These are phyloP conservation scores for Peromyscus leucopus DNA, from an alignment of 2,113 vertebrate genomes.

Conservation along the genomic window DNA sequence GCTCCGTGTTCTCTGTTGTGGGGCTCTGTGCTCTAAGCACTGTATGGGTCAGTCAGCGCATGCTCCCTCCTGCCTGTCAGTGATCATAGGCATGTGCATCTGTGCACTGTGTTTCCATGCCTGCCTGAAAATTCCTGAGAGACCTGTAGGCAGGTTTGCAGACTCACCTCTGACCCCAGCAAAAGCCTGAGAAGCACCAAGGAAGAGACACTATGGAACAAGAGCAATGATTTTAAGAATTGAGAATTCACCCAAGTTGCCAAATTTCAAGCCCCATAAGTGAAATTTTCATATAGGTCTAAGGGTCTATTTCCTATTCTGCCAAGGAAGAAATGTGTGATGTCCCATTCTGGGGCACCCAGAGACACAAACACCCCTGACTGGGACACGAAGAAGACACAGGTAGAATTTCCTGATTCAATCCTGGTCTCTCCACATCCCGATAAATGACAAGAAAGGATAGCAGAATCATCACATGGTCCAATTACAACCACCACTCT, in stretches of 20 bases:
- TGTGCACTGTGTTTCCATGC: background rate
- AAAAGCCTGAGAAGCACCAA: background rate
- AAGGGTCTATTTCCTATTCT: background rate
- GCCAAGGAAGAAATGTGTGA: background rate
- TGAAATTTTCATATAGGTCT: background rate
- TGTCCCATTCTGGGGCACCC: background rate
- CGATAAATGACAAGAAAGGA: background rate
- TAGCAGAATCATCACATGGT: background rate
- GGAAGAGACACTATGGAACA: background rate
- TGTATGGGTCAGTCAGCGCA: background rate
- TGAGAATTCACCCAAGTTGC: background rate
- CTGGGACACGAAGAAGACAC: background rate
- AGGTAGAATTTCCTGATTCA: background rate
- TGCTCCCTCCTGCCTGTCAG: too few relatives aligned
- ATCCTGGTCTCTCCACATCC: background rate
- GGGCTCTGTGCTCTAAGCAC: too few relatives aligned
- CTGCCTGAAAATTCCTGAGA: background rate
- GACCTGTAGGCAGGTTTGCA: background rate
- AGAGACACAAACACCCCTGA: background rate
- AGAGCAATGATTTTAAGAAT: background rate
- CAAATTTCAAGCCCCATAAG: background rate
- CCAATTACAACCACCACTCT: background rate
- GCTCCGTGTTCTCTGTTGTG: background rate
- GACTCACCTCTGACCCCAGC: background rate
- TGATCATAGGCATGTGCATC: background rate